Conservation (phyloP, 1,140 invertebrate species). For the Heliconius hermathena region DNA sequence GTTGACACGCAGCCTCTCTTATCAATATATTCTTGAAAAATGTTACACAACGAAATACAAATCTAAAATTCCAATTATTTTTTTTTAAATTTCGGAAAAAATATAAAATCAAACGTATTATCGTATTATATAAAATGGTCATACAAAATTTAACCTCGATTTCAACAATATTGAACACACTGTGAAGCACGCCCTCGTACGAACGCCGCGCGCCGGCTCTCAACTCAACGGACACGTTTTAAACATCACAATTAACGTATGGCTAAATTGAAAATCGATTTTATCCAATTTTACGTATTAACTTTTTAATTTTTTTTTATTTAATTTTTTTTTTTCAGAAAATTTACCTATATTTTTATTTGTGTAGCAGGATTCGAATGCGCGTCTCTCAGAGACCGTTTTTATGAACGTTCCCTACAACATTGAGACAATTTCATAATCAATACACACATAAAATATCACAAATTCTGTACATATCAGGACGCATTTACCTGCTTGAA, state of each 20-base stretch:
- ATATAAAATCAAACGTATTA: not conserved
- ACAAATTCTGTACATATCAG: no score
- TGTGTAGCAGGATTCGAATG: no score
- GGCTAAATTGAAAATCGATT: not conserved
- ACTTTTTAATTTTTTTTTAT: not conserved
- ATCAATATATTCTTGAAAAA: no score
- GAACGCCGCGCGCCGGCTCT: not conserved
- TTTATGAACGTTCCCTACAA: no score
- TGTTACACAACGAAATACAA: no score
- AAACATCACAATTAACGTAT: slow-evolving; percentile 13
- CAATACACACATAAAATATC: no score
- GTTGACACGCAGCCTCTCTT: no score
- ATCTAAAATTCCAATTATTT: not conserved
- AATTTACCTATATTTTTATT: no score
- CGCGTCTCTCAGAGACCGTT: no score
- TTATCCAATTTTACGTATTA: not conserved
- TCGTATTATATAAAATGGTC: not conserved
- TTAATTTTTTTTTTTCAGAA: not conserved
- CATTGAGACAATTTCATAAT: no score
- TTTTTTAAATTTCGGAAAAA: not conserved
- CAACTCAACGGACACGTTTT: slow-evolving; percentile 6
- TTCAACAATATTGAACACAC: slow-evolving; percentile 2
- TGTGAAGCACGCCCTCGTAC: slow-evolving; percentile 4
- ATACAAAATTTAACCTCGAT: not conserved
- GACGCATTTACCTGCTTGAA: no score